Percentiles rank a stretch among this genome's conserved stretches.
Conservation (phyloP, 2,888 invertebrate species). For the Eulithis prunata region DNA sequence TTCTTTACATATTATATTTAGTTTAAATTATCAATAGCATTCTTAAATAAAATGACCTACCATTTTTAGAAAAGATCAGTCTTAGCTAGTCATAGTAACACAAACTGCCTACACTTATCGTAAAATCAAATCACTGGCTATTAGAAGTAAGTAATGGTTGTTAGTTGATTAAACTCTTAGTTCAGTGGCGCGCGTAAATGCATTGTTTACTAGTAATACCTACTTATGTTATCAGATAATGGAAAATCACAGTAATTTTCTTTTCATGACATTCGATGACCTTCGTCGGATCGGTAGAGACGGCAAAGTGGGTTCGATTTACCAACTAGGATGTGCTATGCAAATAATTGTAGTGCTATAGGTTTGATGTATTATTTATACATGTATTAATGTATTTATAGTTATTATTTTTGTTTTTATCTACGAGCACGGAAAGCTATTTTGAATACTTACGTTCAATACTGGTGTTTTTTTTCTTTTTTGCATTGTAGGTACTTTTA, state of each 20-base stretch:
- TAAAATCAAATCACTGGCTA: conserved; percentile 20
- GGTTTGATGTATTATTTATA: too few species aligned
- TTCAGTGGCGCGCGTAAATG: conserved; percentile 3
- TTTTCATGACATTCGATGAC: conserved; percentile 1
- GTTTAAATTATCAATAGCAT: too few species aligned
- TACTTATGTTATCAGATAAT: conserved; percentile 3
- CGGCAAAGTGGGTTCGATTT: too few species aligned
- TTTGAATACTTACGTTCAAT: too few species aligned
- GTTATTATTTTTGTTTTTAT: too few species aligned
- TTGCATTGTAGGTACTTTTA: too few species aligned
- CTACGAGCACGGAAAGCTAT: too few species aligned
- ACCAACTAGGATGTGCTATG: too few species aligned
- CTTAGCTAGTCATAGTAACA: neutral
- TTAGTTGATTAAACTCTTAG: conserved; percentile 15
- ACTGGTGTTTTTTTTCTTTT: too few species aligned
- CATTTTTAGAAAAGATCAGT: neutral
- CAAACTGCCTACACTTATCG: conserved; percentile 11
- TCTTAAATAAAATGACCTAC: neutral
- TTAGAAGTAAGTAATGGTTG: conserved; percentile 14
- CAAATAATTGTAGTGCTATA: too few species aligned
- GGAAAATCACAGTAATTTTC: conserved; percentile 20
- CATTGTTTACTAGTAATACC: conserved; percentile 14
- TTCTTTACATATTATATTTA: too few species aligned
- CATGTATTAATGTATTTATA: too few species aligned
- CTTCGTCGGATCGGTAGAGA: neutral